Conservation (phyloP, 2,888 invertebrate species). For the Petrophora chlorosata region DNA sequence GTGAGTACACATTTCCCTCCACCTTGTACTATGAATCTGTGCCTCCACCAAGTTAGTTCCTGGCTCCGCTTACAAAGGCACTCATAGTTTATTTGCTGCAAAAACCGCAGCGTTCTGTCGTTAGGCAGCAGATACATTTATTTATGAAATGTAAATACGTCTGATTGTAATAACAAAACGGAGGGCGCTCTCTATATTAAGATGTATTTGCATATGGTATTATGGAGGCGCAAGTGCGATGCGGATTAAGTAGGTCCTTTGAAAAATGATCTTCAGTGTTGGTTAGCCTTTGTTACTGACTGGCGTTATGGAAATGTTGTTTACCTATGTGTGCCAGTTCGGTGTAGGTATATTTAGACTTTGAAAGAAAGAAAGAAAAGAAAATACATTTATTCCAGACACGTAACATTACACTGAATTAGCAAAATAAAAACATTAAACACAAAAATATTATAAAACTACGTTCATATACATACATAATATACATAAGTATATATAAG, state of each 20-base stretch:
- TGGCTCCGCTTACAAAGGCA: too few relatives aligned
- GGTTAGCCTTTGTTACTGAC: background rate
- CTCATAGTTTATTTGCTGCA: slow-evolving; percentile 37
- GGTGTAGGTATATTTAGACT: too few relatives aligned
- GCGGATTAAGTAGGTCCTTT: slow-evolving; percentile 26
- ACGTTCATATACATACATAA: too few relatives aligned
- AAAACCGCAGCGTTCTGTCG: slow-evolving; percentile 66
- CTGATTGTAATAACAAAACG: slow-evolving; percentile 84
- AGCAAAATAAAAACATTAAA: too few relatives aligned
- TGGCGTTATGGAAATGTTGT: slow-evolving; percentile 10
- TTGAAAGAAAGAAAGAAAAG: too few relatives aligned
- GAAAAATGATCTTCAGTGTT: slow-evolving; percentile 18
- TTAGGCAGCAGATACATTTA: slow-evolving; percentile 79
- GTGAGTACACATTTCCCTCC: too few relatives aligned
- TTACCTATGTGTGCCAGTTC: slow-evolving; percentile 4
- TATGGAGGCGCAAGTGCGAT: slow-evolving; percentile 27
- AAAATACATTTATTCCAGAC: too few relatives aligned
- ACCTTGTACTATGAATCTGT: too few relatives aligned
- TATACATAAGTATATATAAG: too few relatives aligned
- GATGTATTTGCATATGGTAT: slow-evolving; percentile 82
- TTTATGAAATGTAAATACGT: slow-evolving; percentile 84
- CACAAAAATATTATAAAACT: too few relatives aligned
- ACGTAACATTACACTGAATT: too few relatives aligned
- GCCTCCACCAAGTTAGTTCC: too few relatives aligned
- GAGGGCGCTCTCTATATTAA: slow-evolving; percentile 79